These are phyloP conservation scores for Sthenelais limicola DNA, from an alignment of 2,888 invertebrate genomes.

Conservation along the genomic window DNA sequence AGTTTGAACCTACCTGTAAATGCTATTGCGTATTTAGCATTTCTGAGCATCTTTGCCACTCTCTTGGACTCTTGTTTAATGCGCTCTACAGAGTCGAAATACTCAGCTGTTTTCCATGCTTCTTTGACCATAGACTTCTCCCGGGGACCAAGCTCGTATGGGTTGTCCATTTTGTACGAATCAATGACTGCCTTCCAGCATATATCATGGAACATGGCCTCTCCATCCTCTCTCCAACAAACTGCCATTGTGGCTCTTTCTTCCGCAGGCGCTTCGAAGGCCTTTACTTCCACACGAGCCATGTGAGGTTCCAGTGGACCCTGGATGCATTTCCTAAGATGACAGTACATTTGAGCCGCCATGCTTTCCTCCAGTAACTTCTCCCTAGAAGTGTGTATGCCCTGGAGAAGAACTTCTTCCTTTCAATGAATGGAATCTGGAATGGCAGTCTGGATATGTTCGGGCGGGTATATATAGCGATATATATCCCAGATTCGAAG, in stretches of 20 bases:
- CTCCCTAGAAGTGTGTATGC: no score
- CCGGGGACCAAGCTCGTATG: constrained; percentile 47
- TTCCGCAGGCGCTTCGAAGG: constrained; percentile 44
- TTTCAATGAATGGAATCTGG: no score
- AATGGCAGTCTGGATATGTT: no score
- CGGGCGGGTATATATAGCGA: no score
- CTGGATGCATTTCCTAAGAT: constrained; percentile 50
- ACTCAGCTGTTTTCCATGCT: constrained; percentile 63
- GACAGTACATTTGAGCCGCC: constrained; percentile 43
- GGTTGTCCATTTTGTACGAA: constrained; percentile 50
- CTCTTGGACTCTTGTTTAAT: constrained; percentile 55
- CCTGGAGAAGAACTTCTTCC: no score
- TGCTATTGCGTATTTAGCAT: constrained; percentile 60
- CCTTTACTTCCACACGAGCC: constrained; percentile 50
- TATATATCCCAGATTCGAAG: no score
- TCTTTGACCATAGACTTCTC: constrained; percentile 59
- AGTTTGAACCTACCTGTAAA: constrained; percentile 67
- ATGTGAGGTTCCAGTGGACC: constrained; percentile 42
- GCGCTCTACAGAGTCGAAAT: constrained; percentile 57
- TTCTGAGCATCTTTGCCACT: constrained; percentile 58
- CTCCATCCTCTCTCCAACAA: constrained; percentile 53
- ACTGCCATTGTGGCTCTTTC: constrained; percentile 45
- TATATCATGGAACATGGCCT: constrained; percentile 54
- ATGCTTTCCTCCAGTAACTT: constrained; percentile 10
- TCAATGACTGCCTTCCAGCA: constrained; percentile 56